phyloP scores from a whole-genome alignment of 2,113 vertebrate genomes.

The Pristiophorus japonicus region DNA sequence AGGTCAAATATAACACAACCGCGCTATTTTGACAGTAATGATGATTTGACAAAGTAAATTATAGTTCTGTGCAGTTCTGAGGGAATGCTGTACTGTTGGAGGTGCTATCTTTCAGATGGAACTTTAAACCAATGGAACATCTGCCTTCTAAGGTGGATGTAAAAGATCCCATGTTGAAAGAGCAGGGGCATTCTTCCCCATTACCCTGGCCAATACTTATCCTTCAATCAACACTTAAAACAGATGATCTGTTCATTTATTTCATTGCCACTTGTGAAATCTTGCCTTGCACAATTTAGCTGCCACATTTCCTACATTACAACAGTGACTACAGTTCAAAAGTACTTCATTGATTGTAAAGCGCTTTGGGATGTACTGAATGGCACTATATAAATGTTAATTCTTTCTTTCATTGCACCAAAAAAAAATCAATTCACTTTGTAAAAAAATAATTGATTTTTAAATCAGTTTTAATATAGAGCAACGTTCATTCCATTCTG shows the following conservation, averaged over 20 bases:
- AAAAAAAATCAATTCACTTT: too few relatives aligned
- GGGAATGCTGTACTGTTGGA: not conserved
- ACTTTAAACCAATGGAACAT: not conserved
- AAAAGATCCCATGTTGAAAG: not conserved
- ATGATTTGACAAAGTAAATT: not conserved
- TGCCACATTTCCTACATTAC: too few relatives aligned
- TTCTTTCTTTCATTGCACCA: too few relatives aligned
- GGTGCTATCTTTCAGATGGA: not conserved
- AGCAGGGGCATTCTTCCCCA: not conserved
- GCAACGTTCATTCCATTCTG: too few relatives aligned
- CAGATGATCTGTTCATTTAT: not conserved
- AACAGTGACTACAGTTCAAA: too few relatives aligned
- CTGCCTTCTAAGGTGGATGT: not conserved
- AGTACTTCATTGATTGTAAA: too few relatives aligned
- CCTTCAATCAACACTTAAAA: not conserved
- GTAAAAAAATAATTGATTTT: too few relatives aligned
- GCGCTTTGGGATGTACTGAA: too few relatives aligned
- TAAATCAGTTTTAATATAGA: too few relatives aligned
- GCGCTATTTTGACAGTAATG: not conserved
- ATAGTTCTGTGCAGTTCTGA: not conserved
- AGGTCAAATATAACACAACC: not conserved
- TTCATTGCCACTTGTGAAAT: not conserved
- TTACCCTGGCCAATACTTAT: not conserved
- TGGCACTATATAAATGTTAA: too few relatives aligned
- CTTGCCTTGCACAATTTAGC: not conserved